These are phyloP conservation scores for Caenorhabditis afra DNA, from an alignment of 2,888 invertebrate species.

Conservation along the genomic window DNA sequence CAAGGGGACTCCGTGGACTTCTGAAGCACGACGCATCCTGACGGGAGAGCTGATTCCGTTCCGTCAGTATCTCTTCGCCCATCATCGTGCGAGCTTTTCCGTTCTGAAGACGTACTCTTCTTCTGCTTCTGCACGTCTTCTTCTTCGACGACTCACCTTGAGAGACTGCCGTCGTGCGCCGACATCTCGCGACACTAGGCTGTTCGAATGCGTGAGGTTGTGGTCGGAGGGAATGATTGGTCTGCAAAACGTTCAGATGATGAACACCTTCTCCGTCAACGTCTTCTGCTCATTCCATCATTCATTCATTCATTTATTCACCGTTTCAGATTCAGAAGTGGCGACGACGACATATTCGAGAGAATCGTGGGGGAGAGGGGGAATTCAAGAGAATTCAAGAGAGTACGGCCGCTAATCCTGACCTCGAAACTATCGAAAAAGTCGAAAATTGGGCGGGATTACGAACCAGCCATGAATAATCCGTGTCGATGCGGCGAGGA, in stretches of 20 bases:
- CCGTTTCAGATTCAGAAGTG: slow-evolving; percentile 33
- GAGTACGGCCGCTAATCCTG: slow-evolving; percentile 31
- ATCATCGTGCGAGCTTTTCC: slow-evolving; percentile 66
- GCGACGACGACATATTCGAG: slow-evolving; percentile 9
- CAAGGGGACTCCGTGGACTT: slow-evolving; percentile 55
- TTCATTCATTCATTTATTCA: too few relatives aligned
- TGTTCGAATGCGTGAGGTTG: slow-evolving; percentile 57
- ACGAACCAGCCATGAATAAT: slow-evolving; percentile 32
- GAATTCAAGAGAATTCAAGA: background rate
- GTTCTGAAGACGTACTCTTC: slow-evolving; percentile 41
- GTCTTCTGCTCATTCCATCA: background rate
- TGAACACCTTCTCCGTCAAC: background rate
- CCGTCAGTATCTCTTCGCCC: slow-evolving; percentile 64
- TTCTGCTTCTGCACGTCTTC: too few relatives aligned
- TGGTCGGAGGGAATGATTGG: slow-evolving; percentile 60
- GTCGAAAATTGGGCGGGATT: slow-evolving; percentile 57
- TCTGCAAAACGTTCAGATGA: slow-evolving; percentile 28
- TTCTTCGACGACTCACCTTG: slow-evolving; percentile 45
- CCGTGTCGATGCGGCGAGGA: slow-evolving; percentile 1
- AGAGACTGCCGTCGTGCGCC: slow-evolving; percentile 56
- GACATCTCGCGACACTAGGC: slow-evolving; percentile 54
- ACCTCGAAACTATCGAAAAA: slow-evolving; percentile 36
- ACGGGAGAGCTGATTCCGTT: slow-evolving; percentile 60
- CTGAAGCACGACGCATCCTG: slow-evolving; percentile 62
- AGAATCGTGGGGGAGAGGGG: slow-evolving; percentile 19